Base-by-base conservation (phyloP, 2,797 vertebrate genomes). In the Enteromius fasciolatus region DNA sequence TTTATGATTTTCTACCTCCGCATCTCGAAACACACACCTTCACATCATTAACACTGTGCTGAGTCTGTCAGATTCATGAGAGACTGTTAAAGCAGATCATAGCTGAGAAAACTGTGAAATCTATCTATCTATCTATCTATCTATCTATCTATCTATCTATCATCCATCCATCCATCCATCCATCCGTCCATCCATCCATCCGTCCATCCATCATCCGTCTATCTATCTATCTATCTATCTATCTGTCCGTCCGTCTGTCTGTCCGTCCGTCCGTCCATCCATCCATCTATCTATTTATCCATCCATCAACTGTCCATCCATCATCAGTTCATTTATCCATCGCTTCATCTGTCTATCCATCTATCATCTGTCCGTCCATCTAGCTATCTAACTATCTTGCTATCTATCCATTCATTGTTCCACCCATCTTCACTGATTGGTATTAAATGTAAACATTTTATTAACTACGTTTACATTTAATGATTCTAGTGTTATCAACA, bases 21-120 rank as follows among this genome's bases (percentile, higher is more conserved):
- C 9, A 5, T 44, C n/a, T 76, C 36, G 20, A 41, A 70, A 23
- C 75, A 61, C 36, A 64, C 72, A 48, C 11, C 8, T 52, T 67
- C 48, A 66, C 52, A 20, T 63, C 64, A 70, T 80, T 76, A 48
- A 76, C 73, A 76, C 74, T 36, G 63, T 66, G 8, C 39, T 39
- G 57, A 41, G 15, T 9, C 23, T 63, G 72, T 33, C 23, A 52
- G 18, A 39, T 76, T 41, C 39, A 12, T 54, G 33, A 31, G 33
- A 11, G 31, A n/a, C 33, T 67, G 57, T 33, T 25, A 66, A 46
- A 52, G 15, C 31, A 11, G 41, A 61, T 15, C 54, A 76, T 67
- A 80, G 57, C 73, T 50, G 74, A 70, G 54, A 69, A 81, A 28
- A 10, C 73, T 10, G n/a, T 14, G 9, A 50, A 15, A n/a, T 78